These are phyloP conservation scores for Luscinia megarhynchos DNA, from an alignment of 2,797 vertebrate species.

Conservation along the genomic window DNA sequence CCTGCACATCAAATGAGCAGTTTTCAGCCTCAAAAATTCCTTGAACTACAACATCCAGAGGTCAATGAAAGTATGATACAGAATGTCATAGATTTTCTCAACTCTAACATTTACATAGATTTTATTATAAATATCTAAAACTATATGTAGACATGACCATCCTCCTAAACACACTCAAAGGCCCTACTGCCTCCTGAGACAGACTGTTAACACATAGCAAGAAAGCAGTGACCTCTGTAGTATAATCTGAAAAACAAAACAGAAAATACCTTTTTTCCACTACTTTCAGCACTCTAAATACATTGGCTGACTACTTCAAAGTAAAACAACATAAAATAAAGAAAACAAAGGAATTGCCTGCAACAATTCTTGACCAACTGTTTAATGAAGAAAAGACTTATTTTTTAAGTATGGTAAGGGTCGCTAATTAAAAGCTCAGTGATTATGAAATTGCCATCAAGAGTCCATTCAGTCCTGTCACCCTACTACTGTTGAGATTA, in stretches of 20 bases:
- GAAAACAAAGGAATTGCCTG: background rate
- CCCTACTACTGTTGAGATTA: background rate
- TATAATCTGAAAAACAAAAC: background rate
- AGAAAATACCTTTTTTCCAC: background rate
- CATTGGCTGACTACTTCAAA: background rate
- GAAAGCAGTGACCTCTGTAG: background rate
- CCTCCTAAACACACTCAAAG: background rate
- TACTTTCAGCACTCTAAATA: background rate
- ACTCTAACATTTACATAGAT: background rate
- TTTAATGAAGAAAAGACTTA: background rate
- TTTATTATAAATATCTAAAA: background rate
- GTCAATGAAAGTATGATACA: background rate
- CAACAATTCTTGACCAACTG: background rate
- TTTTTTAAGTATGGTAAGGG: background rate
- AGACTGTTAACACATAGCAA: background rate
- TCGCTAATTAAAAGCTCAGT: background rate
- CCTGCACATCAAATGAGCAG: background rate
- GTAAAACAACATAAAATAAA: background rate
- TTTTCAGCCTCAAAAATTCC: background rate
- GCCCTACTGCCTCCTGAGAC: background rate
- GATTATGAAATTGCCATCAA: slow-evolving; percentile 2
- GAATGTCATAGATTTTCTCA: background rate
- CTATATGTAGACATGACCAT: background rate
- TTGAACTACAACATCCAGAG: background rate
- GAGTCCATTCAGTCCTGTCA: background rate